phyloP scores from a whole-genome alignment of 2,888 invertebrate species.

The Oscheius onirici region DNA sequence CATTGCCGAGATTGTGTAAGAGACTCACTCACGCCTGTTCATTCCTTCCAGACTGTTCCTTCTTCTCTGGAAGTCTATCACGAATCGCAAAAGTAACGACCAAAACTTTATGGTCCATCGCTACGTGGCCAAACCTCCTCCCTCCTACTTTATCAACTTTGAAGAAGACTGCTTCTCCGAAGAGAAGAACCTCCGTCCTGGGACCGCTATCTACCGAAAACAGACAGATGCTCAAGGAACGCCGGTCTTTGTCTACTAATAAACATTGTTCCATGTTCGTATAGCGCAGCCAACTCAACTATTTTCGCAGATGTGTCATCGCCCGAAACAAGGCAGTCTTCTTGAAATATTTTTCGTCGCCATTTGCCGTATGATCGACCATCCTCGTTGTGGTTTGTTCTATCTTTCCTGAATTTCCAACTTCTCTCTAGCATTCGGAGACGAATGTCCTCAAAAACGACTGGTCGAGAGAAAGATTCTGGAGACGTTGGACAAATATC shows the following conservation, averaged over 20 bases:
- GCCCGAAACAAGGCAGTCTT: conserved; percentile 2
- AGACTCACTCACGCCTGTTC: too few relatives aligned
- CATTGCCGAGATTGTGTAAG: too few relatives aligned
- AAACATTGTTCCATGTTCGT: conserved; percentile 10
- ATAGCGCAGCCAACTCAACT: conserved; percentile 17
- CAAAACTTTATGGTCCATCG: too few relatives aligned
- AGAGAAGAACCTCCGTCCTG: too few relatives aligned
- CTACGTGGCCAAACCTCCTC: background rate
- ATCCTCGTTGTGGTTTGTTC: conserved; percentile 14
- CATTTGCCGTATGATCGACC: conserved; percentile 18
- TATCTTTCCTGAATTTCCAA: background rate
- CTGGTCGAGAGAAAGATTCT: conserved; percentile 12
- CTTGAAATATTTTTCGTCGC: conserved; percentile 10
- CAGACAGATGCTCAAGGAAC: background rate
- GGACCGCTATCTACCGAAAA: too few relatives aligned
- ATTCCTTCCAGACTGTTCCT: too few relatives aligned
- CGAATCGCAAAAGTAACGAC: too few relatives aligned
- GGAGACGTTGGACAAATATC: conserved; percentile 15
- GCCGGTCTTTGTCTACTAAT: conserved; percentile 4
- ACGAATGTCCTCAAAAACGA: conserved; percentile 12
- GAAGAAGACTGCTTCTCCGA: background rate
- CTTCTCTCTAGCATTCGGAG: conserved; percentile 1
- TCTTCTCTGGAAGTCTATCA: too few relatives aligned
- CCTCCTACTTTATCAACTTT: background rate
- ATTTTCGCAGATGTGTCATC: conserved; percentile 19